Base-by-base conservation (phyloP, 2,888 invertebrate species). In the Oxycera nigricornis region DNA sequence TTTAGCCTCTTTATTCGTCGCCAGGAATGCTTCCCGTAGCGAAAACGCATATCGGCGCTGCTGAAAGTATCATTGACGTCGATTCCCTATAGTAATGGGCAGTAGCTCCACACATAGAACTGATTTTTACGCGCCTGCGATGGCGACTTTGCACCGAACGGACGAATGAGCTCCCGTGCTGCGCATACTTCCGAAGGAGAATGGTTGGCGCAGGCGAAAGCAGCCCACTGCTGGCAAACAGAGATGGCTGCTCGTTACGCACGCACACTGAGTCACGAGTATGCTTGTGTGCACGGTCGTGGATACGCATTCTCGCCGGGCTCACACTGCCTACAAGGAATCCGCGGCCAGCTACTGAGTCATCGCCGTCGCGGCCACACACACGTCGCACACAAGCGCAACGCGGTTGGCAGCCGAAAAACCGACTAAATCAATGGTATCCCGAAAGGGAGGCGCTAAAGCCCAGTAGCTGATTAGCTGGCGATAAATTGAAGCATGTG, bases 371-470 rank as follows among this genome's bases (percentile, higher is more conserved):
- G 75, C 75, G 74, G 74, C 73, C 77, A 72, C 62, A 75, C 75
- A 76, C 65, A 75, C 70, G n/a, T n/a, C 70, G 73, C 62, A 73
- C 50, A 72, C 75, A 77, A 78, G 73, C 75, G 20, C 52, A 65
- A 68, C n/a, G 72, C 70, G 76, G 73, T 72, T 68, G 68, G 62
- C 59, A 62, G 75, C 73, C 59, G 50, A 77, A 74, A 74, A 75
- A 55, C 70, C 68, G 74, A 61, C 73, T 73, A 73, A 75, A 31
- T 76, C 55, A 31, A 57, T 74, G 61, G 61, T 72, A 73, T 78
- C 72, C 74, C 76, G 50, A 81, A 81, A 81, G 82, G 83, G 82
- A 83, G 83, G 82, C 79, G 83, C 83, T 82, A 81, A 84, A 84
- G 81, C 81, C 84, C 84, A 80, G 84, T 82, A 84, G 84, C 84